Evolutionary conservation across 2,113 vertebrate genomes (phyloP), one percentile per base, ranked within the genome.

Genomic region (Pangasianodon hypophthalmus): DNA sequence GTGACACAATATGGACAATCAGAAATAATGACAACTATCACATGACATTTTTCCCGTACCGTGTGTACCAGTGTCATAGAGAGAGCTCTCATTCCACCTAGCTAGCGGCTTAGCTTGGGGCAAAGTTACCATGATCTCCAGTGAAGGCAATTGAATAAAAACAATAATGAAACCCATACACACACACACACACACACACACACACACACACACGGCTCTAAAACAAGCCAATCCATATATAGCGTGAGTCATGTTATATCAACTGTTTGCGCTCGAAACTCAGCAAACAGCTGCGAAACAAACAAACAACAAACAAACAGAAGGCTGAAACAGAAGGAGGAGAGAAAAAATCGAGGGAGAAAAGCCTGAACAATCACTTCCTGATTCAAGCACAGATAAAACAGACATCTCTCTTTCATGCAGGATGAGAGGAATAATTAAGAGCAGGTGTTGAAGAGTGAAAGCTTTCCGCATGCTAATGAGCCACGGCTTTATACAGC

Each of bases 351-450:
- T 14, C 19, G 1, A 8, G 52, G 50, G 67, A 44, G 81, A 88
- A 32, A 80, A 41, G 14, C 3, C 19, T 16, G 60, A 6, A 50
- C n/a, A 77, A 69, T 67, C 32, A 21, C 80, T 56, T 19, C 29
- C 73, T 85, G 52, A 87, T 90, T 84, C 67, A 58, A 48, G 58
- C 32, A 4, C 41, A 84, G 92, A 91, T 92, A 71, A 92, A 92
- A 92, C 91, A 41, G 81, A 56, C 71, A 44, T 32, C 54, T 41
- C 75, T 62, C 89, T 92, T 93, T 92, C 85, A 91, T 92, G 85
- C 48, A 32, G 89, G 88, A 85, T 85, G 84, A 84, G 82, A 87
- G 88, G 67, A 77, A 87, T 87, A 86, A 92, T 91, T 91, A 88
- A 82, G 73, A 79, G 83, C 90, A 92, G 92, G 91, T 88, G 92